Percentiles rank a stretch among this genome's conserved stretches.
Evolutionary conservation across 92 coral and sea anemone genomes (phyloP).

Genomic region (Palythoa caribaeorum): DNA sequence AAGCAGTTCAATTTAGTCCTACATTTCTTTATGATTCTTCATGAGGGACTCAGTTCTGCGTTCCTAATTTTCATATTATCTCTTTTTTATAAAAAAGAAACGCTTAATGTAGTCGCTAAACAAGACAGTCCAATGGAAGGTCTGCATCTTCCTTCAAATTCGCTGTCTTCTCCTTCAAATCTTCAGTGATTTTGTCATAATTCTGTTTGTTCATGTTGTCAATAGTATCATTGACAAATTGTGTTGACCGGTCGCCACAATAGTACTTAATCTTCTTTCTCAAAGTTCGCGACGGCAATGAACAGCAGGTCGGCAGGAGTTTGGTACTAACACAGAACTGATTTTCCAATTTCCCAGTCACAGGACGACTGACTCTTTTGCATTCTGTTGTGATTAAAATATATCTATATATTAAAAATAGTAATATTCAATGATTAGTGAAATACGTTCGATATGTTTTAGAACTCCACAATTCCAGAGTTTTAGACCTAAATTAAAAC

Average conservation of each 20-base stretch:
- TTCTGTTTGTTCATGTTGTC: neutral
- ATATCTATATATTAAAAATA: neutral
- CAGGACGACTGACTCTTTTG: conserved; percentile 12
- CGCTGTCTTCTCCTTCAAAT: neutral
- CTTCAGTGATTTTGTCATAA: neutral
- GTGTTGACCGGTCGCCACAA: neutral
- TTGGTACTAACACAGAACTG: conserved; percentile 30
- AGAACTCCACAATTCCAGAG: too few relatives aligned
- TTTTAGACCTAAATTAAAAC: too few relatives aligned
- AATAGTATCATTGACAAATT: neutral
- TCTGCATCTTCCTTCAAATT: conserved; percentile 12
- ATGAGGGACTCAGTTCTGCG: too few relatives aligned
- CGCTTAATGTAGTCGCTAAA: too few relatives aligned
- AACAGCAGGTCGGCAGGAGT: conserved; percentile 13
- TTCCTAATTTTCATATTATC: too few relatives aligned
- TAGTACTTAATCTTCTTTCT: conserved; percentile 23
- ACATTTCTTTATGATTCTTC: too few relatives aligned
- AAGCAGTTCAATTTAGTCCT: too few relatives aligned
- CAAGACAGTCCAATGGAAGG: neutral
- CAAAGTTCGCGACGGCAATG: neutral
- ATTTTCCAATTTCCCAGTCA: neutral
- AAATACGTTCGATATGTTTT: too few relatives aligned
- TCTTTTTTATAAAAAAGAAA: too few relatives aligned
- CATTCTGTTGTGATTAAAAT: conserved; percentile 1
- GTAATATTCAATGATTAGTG: too few relatives aligned